Percentiles rank a stretch among this genome's conserved stretches.
phyloP scores from a whole-genome alignment of 2,888 invertebrate genomes.

The Leptinotarsa peninsularis region DNA sequence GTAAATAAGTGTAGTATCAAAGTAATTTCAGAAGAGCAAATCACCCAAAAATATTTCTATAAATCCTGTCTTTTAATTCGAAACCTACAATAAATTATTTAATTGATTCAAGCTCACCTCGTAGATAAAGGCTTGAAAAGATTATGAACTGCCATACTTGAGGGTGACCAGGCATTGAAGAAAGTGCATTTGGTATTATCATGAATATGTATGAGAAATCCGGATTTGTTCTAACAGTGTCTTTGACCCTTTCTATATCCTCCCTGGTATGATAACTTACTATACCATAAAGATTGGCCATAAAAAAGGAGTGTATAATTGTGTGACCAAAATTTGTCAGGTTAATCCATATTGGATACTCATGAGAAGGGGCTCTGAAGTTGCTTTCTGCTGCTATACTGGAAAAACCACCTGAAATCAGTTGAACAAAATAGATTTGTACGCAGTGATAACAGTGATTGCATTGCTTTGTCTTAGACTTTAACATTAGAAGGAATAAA shows the following conservation, averaged over 20 bases:
- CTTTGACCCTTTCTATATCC: slow-evolving; percentile 13
- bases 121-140: slow-evolving; percentile 36
- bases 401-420: slow-evolving; percentile 38
- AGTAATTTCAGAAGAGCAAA: background rate
- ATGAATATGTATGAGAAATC: slow-evolving; percentile 34
- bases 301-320: slow-evolving; percentile 26
- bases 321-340: slow-evolving; percentile 31
- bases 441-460: too few species aligned
- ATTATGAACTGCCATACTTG: slow-evolving; percentile 37
- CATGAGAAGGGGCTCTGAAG: slow-evolving; percentile 35
- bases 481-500: too few species aligned
- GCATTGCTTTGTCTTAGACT: too few species aligned
- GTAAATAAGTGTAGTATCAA: background rate
- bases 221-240: slow-evolving; percentile 16
- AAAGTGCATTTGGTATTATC: slow-evolving; percentile 33
- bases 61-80: too few species aligned
- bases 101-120: slow-evolving; percentile 27
- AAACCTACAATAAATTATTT: too few species aligned
- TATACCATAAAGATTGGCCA: slow-evolving; percentile 36
- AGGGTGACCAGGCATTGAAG: slow-evolving; percentile 30
- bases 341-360: slow-evolving; percentile 32
- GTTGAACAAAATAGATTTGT: background rate
- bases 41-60: too few species aligned
- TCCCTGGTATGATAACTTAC: slow-evolving; percentile 19
- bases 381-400: slow-evolving; percentile 33